phyloP scores from a whole-genome alignment of 2,888 invertebrate genomes.

The Zele albiditarsus region DNA sequence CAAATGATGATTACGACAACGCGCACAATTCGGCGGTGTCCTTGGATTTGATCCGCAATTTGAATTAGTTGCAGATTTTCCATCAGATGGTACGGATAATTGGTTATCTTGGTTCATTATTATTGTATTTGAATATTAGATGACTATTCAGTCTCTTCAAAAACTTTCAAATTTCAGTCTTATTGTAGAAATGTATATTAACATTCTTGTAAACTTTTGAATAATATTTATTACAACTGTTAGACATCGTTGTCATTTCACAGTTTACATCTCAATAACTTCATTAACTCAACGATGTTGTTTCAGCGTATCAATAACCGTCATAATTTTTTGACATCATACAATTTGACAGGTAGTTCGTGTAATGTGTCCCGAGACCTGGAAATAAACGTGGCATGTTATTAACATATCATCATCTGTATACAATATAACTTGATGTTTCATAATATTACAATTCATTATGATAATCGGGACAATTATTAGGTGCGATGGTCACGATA shows the following conservation, averaged over 20 bases:
- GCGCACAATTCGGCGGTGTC: conserved; percentile 89
- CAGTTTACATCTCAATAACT: not conserved
- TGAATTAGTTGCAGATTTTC: conserved; percentile 34
- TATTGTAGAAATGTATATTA: not conserved
- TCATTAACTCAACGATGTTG: not conserved
- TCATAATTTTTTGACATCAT: not conserved
- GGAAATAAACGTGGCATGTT: not conserved
- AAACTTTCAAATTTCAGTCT: conserved; percentile 1
- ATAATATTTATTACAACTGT: not conserved
- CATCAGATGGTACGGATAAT: conserved; percentile 42
- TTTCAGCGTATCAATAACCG: not conserved
- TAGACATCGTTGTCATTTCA: conserved; percentile 3
- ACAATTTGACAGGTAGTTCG: not conserved
- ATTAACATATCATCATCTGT: not conserved
- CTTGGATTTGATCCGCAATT: conserved; percentile 44
- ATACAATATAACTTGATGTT: not conserved
- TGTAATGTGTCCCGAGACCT: not conserved
- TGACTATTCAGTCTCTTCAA: not conserved
- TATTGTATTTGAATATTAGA: conserved; percentile 23
- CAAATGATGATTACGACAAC: conserved; percentile 93
- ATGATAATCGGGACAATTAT: not conserved
- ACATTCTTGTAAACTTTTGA: not conserved
- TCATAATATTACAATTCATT: not conserved
- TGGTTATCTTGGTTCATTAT: conserved; percentile 50
- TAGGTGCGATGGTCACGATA: not conserved